phyloP scores from a whole-genome alignment of 2,797 vertebrate species.

The Halcyon leucocephala region DNA sequence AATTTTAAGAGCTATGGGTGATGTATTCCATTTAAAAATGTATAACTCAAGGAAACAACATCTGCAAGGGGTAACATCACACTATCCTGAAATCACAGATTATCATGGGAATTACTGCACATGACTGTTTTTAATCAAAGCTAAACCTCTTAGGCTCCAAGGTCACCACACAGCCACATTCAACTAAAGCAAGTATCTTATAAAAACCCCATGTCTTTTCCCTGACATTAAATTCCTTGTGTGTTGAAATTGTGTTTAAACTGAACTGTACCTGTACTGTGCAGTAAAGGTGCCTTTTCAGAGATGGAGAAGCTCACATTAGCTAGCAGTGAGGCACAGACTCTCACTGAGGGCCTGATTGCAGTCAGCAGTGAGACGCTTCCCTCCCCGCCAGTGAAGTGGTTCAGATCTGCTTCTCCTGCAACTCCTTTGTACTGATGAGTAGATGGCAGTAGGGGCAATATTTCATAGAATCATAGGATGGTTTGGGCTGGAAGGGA shows the following conservation, averaged over 20 bases:
- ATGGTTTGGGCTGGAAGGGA: neutral
- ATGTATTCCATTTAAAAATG: neutral
- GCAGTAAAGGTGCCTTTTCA: neutral
- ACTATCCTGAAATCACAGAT: neutral
- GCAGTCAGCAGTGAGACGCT: neutral
- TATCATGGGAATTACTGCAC: neutral
- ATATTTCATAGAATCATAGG: neutral
- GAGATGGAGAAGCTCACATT: neutral
- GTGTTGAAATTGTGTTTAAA: neutral
- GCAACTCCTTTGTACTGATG: fast-evolving
- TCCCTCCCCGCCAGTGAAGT: neutral
- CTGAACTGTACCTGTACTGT: neutral
- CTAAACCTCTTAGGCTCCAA: neutral
- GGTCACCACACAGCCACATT: neutral
- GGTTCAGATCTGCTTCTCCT: neutral
- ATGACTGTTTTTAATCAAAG: neutral
- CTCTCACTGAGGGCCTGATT: neutral
- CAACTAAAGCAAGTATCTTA: neutral
- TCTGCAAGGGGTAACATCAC: neutral
- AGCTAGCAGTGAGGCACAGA: neutral
- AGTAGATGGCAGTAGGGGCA: no score
- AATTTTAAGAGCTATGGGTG: neutral
- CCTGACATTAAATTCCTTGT: neutral
- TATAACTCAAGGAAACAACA: neutral
- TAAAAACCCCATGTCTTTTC: neutral